Evolutionary conservation across 2,113 vertebrate genomes (phyloP).

Genomic region (Tychaedon coryphoeus): DNA sequence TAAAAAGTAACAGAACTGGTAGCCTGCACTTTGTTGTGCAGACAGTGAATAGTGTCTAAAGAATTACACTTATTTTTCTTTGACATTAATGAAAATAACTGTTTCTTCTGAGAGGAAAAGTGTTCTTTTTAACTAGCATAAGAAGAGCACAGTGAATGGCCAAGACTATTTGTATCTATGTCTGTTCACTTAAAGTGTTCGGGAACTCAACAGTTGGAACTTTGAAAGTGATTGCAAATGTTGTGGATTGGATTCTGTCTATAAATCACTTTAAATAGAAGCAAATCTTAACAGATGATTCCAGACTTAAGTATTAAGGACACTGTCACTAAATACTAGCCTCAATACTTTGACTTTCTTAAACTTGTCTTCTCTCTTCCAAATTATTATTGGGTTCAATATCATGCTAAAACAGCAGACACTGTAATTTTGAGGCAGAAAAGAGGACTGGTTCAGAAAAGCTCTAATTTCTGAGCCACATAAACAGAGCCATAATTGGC

Average conservation of each 20-base stretch:
- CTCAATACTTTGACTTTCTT: conserved; percentile 17
- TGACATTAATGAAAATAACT: conserved; percentile 39
- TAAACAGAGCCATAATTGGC: not conserved
- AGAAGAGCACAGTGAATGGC: not conserved
- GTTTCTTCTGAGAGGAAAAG: conserved; percentile 21
- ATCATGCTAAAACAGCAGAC: conserved; percentile 21
- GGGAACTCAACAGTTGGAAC: not conserved
- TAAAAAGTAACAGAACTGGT: conserved; percentile 21
- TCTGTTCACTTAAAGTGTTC: not conserved
- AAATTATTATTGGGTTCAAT: conserved; percentile 39
- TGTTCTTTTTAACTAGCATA: conserved; percentile 4
- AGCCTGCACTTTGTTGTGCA: conserved; percentile 21
- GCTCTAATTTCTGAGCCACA: conserved; percentile 1
- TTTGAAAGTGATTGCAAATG: conserved; percentile 55
- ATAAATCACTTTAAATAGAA: conserved; percentile 56
- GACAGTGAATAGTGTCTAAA: not conserved
- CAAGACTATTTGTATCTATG: not conserved
- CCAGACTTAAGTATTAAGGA: conserved; percentile 34
- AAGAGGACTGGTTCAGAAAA: not conserved
- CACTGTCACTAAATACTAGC: conserved; percentile 58
- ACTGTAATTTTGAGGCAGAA: conserved; percentile 8
- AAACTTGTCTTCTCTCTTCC: conserved; percentile 53
- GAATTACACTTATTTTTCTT: conserved; percentile 17
- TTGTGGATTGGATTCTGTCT: conserved; percentile 16
- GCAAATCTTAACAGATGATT: conserved; percentile 42